Conservation (phyloP, 2,888 invertebrate genomes). For the Venustoraphidia nigricollis region DNA sequence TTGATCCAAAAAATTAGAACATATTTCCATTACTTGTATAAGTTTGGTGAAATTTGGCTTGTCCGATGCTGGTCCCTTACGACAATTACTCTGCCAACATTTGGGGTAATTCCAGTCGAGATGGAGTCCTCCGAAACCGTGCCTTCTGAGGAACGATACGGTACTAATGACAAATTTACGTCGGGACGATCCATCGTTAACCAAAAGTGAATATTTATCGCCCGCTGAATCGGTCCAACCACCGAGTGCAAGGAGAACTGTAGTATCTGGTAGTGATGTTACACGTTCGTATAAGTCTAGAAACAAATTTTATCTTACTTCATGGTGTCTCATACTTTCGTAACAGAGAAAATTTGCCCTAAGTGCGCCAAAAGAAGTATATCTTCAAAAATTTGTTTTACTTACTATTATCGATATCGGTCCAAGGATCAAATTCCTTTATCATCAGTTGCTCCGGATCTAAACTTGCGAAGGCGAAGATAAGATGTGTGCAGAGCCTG, state of each 20-base stretch:
- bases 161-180: slow-evolving; percentile 53
- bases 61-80: slow-evolving; percentile 63
- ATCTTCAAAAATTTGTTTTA: slow-evolving; percentile 7
- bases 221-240: slow-evolving; percentile 91
- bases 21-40: slow-evolving; percentile 36
- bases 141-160: slow-evolving; percentile 51
- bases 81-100: slow-evolving; percentile 84
- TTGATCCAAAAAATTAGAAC: too few relatives aligned
- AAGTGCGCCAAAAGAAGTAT: too few relatives aligned
- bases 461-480: slow-evolving; percentile 80
- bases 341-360: too few relatives aligned
- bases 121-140: slow-evolving; percentile 76
- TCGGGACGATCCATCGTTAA: slow-evolving; percentile 47
- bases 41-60: slow-evolving; percentile 63
- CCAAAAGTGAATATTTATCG: slow-evolving; percentile 71
- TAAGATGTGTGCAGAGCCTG: slow-evolving; percentile 69
- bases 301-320: slow-evolving; percentile 5
- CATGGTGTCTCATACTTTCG: too few relatives aligned
- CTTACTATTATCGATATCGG: slow-evolving; percentile 72
- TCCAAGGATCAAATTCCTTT: slow-evolving; percentile 76
- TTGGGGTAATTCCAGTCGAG: slow-evolving; percentile 92
- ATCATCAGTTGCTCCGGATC: slow-evolving; percentile 63
- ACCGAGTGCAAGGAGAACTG: slow-evolving; percentile 70
- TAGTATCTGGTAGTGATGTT: slow-evolving; percentile 46
- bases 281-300: slow-evolving; percentile 66